phyloP scores from a whole-genome alignment of 2,113 vertebrate species.

The Sciurus niger region DNA sequence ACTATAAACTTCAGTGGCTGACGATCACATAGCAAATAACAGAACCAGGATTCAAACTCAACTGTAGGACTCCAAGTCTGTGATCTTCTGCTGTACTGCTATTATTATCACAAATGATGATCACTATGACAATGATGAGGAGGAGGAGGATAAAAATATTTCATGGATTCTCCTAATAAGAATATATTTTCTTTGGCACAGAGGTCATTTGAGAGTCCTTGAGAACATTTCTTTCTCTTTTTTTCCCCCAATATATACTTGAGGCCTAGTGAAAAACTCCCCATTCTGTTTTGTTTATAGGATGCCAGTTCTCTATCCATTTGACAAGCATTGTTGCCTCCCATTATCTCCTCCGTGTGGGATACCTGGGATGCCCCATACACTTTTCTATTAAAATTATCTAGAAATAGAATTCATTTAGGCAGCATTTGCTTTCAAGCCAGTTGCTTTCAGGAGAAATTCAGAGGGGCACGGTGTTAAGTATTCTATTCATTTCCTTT shows the following conservation, averaged over 20 bases:
- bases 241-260: neutral
- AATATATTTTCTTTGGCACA: neutral
- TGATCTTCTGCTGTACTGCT: neutral
- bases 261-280: neutral
- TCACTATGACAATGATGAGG: neutral
- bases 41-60: neutral
- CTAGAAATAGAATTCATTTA: neutral
- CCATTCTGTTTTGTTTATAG: neutral
- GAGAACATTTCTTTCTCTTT: neutral
- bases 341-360: neutral
- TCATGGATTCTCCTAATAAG: neutral
- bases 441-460: neutral
- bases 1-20: neutral
- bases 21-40: neutral
- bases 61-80: neutral
- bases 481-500: neutral
- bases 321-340: neutral
- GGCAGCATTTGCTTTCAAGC: neutral
- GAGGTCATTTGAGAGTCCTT: neutral
- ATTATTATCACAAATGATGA: neutral
- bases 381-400: neutral
- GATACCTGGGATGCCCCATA: neutral
- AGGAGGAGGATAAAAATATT: neutral
- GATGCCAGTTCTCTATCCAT: neutral
- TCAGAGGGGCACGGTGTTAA: neutral